These are phyloP conservation scores for Mormyrus lacerda DNA, from an alignment of 2,113 vertebrate species.

Conservation along the genomic window DNA sequence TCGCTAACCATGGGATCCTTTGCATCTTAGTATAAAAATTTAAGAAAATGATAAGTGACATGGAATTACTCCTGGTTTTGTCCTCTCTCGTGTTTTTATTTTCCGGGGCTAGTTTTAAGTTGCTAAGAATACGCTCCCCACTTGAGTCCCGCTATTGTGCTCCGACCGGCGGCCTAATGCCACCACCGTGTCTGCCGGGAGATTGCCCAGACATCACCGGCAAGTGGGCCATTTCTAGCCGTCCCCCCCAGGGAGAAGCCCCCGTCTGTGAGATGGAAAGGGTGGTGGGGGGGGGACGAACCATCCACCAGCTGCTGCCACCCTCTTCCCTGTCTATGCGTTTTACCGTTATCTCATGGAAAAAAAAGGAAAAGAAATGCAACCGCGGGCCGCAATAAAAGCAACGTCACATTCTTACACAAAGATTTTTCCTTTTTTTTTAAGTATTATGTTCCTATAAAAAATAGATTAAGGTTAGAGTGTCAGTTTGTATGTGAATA, in stretches of 20 bases:
- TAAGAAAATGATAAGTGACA: neutral
- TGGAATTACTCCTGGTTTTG: neutral
- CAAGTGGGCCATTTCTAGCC: neutral
- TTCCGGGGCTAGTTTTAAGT: neutral
- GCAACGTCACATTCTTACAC: neutral
- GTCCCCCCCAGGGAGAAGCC: constrained; percentile 1
- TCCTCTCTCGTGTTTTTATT: neutral
- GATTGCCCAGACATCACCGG: neutral
- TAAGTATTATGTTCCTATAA: neutral
- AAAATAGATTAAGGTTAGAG: neutral
- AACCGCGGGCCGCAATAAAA: neutral
- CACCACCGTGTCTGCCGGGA: neutral
- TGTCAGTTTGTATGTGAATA: neutral
- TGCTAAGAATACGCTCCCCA: neutral
- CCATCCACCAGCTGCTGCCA: constrained; percentile 4
- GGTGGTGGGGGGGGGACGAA: neutral
- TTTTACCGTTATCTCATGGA: neutral
- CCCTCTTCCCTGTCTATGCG: neutral
- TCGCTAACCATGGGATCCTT: neutral
- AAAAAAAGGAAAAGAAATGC: neutral
- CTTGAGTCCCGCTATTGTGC: neutral
- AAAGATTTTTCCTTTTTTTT: neutral
- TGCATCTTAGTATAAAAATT: neutral
- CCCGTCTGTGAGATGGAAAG: neutral
- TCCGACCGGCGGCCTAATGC: neutral